These are phyloP conservation scores for Melierax canorus DNA, from an alignment of 2,113 vertebrate species.

Conservation along the genomic window DNA sequence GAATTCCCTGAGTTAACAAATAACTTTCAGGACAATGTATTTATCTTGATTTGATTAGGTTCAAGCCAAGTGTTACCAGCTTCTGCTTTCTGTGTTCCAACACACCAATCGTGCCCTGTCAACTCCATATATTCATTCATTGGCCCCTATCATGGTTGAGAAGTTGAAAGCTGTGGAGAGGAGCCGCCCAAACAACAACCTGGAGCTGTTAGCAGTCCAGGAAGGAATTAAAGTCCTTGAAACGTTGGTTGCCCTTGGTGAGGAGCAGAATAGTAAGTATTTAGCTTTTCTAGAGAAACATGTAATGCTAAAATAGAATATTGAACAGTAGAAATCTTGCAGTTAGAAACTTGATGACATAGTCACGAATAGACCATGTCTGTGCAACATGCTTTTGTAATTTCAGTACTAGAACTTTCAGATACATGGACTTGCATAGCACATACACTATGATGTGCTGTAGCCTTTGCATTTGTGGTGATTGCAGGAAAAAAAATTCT, in stretches of 20 bases:
- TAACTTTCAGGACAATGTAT: slow-evolving; percentile 5
- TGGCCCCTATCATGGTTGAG: slow-evolving; percentile 93
- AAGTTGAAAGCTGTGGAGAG: slow-evolving; percentile 92
- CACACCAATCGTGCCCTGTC: slow-evolving; percentile 91
- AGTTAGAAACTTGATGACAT: not conserved
- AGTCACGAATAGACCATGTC: not conserved
- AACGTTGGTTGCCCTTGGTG: slow-evolving; percentile 90
- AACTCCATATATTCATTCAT: slow-evolving; percentile 91
- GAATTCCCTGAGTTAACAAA: not conserved
- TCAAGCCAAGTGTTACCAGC: slow-evolving; percentile 95
- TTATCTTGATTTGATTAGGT: slow-evolving; percentile 77
- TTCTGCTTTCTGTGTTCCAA: slow-evolving; percentile 94
- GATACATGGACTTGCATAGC: not conserved
- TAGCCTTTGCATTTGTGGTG: not conserved
- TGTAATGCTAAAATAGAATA: not conserved
- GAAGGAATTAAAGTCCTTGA: slow-evolving; percentile 96
- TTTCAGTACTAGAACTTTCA: not conserved
- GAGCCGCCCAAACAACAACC: slow-evolving; percentile 76
- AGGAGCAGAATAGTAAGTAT: slow-evolving; percentile 94
- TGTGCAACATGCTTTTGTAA: not conserved
- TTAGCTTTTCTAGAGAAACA: not conserved
- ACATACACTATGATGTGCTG: not conserved
- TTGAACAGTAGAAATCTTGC: not conserved
- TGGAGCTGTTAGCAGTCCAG: slow-evolving; percentile 91
- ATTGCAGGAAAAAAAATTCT: not conserved